Percentiles rank a stretch among this genome's conserved stretches.
These are phyloP conservation scores for Heliconius sara DNA, from an alignment of 2,888 invertebrate genomes.

Conservation along the genomic window DNA sequence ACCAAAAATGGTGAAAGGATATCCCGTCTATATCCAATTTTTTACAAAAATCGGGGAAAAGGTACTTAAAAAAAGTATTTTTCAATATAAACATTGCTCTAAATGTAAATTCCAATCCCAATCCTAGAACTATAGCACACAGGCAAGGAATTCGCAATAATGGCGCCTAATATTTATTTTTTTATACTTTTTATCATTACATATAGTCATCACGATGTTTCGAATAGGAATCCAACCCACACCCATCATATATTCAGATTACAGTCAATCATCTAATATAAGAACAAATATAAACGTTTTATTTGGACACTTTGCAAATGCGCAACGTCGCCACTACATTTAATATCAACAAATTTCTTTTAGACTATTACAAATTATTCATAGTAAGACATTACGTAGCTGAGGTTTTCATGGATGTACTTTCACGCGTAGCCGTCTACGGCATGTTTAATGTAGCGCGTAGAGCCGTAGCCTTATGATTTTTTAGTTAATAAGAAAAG, in stretches of 20 bases:
- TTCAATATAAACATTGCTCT: not conserved
- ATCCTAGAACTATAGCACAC: no score
- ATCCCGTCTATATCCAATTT: no score
- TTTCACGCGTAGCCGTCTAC: slow-evolving; percentile 59
- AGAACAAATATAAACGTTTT: not conserved
- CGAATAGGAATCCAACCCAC: not conserved
- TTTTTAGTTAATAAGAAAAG: slow-evolving; percentile 40
- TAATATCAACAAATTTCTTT: not conserved
- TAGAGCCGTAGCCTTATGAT: slow-evolving; percentile 67
- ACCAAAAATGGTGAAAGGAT: no score
- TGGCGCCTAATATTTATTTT: not conserved
- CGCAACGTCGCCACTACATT: not conserved
- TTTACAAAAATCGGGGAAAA: no score
- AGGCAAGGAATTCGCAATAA: no score
- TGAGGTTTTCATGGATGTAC: slow-evolving; percentile 60
- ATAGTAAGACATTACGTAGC: slow-evolving; percentile 54
- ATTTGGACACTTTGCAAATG: not conserved
- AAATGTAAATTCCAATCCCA: not conserved
- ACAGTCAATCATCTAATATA: not conserved
- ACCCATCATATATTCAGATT: not conserved
- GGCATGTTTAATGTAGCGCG: slow-evolving; percentile 62
- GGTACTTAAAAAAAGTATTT: not conserved
- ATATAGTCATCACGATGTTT: not conserved
- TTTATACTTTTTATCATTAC: not conserved
- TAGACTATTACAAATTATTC: slow-evolving; percentile 5